phyloP scores from a whole-genome alignment of 2,797 vertebrate species.

The Fistularia commersonii region DNA sequence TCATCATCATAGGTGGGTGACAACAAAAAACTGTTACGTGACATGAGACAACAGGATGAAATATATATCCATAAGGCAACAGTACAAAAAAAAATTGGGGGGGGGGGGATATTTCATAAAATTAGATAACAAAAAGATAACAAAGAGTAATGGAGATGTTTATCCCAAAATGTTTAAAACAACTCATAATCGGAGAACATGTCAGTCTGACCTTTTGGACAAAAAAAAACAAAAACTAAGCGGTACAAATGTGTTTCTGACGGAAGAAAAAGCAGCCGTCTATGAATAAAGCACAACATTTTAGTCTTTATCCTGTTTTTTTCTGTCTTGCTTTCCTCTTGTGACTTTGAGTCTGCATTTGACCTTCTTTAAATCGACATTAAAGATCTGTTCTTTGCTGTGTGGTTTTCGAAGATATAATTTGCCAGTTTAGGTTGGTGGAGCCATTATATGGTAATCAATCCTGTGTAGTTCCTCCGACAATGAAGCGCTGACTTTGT shows the following conservation, averaged over 20 bases:
- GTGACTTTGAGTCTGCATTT: background rate
- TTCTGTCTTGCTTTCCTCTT: conserved; percentile 1
- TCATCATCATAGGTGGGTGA: conserved; percentile 90
- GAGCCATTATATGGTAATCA: conserved; percentile 16
- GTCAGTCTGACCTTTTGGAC: too few relatives aligned
- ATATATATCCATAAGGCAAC: too few relatives aligned
- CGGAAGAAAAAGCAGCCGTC: too few relatives aligned
- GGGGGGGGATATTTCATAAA: too few relatives aligned
- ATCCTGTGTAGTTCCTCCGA: conserved; percentile 2
- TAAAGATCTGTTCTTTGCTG: background rate
- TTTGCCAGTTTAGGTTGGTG: conserved; percentile 10
- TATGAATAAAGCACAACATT: too few relatives aligned
- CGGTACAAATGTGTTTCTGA: too few relatives aligned
- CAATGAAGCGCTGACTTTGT: conserved; percentile 26
- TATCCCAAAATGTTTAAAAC: too few relatives aligned
- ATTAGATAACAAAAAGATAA: too few relatives aligned
- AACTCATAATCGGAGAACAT: too few relatives aligned
- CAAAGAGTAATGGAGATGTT: too few relatives aligned
- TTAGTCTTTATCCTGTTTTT: background rate
- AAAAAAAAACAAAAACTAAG: too few relatives aligned
- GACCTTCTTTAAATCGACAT: background rate
- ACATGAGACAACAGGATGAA: background rate
- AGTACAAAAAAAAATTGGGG: too few relatives aligned
- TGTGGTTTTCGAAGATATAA: conserved; percentile 14
- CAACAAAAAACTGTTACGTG: background rate